Evolutionary conservation across 2,113 vertebrate genomes (phyloP), one percentile per base, ranked within the genome.

Genomic region (Ochotona princeps): DNA sequence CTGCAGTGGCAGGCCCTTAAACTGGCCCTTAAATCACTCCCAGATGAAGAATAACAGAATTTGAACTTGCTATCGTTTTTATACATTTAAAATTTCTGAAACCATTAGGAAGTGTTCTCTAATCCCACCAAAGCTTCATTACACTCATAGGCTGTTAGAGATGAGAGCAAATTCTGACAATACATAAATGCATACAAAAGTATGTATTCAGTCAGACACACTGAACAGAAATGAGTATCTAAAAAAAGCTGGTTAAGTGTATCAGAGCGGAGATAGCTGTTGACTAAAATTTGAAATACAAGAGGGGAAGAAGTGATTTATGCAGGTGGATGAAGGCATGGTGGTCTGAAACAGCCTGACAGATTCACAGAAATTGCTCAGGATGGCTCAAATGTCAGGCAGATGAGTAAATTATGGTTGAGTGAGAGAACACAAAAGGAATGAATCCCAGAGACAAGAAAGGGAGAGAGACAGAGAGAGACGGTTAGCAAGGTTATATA

Each of bases 1-100:
- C n/a, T n/a, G 57, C 0, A 35, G 30, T 66, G 21, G 17, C 6
- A 17, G 0, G 7, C 3, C 13, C 15, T 63, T 23, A 26, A 2
- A 5, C 4, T 15, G 38, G 1, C 20, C 2, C 11, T 25, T 79
- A 23, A 72, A 23, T 78, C 38, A 57, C 3, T 8, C 7, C 14
- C 0, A 49, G 44, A 70, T 5, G 4, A 78, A 32, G 9, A 88
- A 84, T 11, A 32, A 11, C 26, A 35, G 1, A 84, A 20, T 66
- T 74, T 14, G 12, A 26, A 66, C 15, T 32, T 2, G 21, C 12
- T 2, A 30, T 6, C 14, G 75, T 0, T 14, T 88, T 80, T 73
- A 47, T 28, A 51, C 4, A 65, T 32, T 76, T 89, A 30, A 89
- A 28, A 63, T 51, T 38, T 80, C 3, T 30, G 18, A 57, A 25